Base-by-base conservation (phyloP, 2,888 invertebrate genomes). In the Lacanobia oleracea region DNA sequence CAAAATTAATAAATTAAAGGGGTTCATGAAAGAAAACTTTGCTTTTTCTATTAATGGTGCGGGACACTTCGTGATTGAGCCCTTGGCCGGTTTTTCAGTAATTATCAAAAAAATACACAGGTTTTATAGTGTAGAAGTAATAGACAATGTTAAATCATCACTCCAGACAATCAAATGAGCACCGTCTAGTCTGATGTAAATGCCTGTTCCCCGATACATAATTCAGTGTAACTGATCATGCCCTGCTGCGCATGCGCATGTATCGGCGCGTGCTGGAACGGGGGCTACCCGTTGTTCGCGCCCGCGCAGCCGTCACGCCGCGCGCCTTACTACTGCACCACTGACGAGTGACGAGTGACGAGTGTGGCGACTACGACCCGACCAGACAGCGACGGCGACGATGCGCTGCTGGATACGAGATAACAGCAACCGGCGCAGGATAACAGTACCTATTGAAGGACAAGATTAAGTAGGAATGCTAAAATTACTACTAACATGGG, bases 221-320 rank as follows among this genome's bases (percentile, higher is more conserved):
- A 77, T 69, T 40, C 56, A 72, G 54, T 53, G 48, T 75, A 80
- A 78, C 68, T 66, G 74, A 62, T 57, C 18, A 40, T 56, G 62
- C 51, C 54, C 56, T 56, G 72, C 33, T 33, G 33, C 33, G 33
- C 33, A 33, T 59, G 70, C 60, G 77, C 53, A 67, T 61, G 82
- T 79, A 79, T 70, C 79, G 73, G 81, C 79, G 72, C 74, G 82
- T 89, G 88, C 82, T 77, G 43, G 84, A 91, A 88, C 89, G 91
- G 87, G 91, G 91, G 77, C 91, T 91, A 73, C 85, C 92, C 91
- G 92, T 90, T 92, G 91, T 70, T 67, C 82, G 81, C 57, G 77
- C 67, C 50, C 65, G 67, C 72, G 76, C 79, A 81, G 77, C 78
- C 78, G 82, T 73, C 86, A 84, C 79, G 84, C 73, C 64, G 68